A percentile compares a stretch with the other conserved stretches of the same genome.
Conservation (phyloP, 2,888 invertebrate genomes). For the Dorcus parallelipipedus region DNA sequence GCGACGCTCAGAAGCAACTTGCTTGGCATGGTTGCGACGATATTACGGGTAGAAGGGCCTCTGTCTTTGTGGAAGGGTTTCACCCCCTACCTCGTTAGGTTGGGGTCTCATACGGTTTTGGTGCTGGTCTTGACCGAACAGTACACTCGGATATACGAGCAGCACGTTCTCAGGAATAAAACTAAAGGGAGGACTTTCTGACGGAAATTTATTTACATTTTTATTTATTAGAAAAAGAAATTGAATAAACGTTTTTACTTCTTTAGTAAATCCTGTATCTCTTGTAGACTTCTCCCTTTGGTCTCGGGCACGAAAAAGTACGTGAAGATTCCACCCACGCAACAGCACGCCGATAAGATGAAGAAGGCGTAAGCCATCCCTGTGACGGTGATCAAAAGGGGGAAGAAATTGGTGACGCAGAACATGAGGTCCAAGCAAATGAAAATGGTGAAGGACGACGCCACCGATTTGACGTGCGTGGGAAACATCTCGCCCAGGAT, state of each 20-base stretch:
- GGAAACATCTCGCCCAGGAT: slow-evolving; percentile 79
- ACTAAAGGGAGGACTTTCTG: no score
- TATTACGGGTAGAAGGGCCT: slow-evolving; percentile 84
- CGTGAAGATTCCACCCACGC: slow-evolving; percentile 66
- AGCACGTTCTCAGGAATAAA: slow-evolving; percentile 4
- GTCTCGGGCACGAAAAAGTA: slow-evolving; percentile 21
- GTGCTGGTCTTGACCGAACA: slow-evolving; percentile 98
- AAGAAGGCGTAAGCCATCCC: slow-evolving; percentile 68
- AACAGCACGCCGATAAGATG: slow-evolving; percentile 62
- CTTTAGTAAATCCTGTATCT: slow-evolving; percentile 20
- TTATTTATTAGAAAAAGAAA: no score
- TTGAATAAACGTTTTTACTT: neutral
- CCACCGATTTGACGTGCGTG: slow-evolving; percentile 69
- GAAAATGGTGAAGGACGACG: slow-evolving; percentile 70
- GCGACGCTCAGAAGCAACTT: slow-evolving; percentile 81
- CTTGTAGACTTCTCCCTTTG: slow-evolving; percentile 18
- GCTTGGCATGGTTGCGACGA: slow-evolving; percentile 73
- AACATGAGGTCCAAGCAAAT: slow-evolving; percentile 73
- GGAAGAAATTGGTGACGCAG: slow-evolving; percentile 68
- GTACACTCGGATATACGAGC: slow-evolving; percentile 21
- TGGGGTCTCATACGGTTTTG: slow-evolving; percentile 97
- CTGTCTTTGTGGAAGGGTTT: slow-evolving; percentile 98
- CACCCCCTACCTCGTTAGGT: slow-evolving; percentile 91
- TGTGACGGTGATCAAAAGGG: slow-evolving; percentile 52
- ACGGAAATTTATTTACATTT: no score